A percentile compares a stretch with the other conserved stretches of the same genome.
phyloP scores from a whole-genome alignment of 2,113 vertebrate species.

The Grammatotria lemairii region DNA sequence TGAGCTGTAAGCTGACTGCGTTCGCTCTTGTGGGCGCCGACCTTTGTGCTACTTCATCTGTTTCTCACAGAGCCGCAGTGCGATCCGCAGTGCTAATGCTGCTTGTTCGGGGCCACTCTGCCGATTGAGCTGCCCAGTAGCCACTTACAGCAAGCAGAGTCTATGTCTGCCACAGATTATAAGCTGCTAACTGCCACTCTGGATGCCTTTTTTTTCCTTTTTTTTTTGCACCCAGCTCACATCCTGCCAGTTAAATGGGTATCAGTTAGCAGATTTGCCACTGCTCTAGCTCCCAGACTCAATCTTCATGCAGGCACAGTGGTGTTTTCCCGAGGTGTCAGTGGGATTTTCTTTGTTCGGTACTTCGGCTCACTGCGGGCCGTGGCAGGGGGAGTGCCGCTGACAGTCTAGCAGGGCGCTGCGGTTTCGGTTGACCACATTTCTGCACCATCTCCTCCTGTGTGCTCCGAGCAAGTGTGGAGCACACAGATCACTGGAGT shows the following conservation, averaged over 20 bases:
- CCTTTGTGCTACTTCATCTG: slow-evolving; percentile 43
- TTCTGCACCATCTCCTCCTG: neutral
- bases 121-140: slow-evolving; percentile 3
- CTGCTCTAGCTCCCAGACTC: neutral
- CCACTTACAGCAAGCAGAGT: slow-evolving; percentile 5
- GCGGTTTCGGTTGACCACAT: neutral
- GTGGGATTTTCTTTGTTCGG: slow-evolving; percentile 13
- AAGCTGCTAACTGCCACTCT: slow-evolving; percentile 13
- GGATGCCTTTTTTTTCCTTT: neutral
- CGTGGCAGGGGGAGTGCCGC: slow-evolving; percentile 1
- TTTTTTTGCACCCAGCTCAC: neutral
- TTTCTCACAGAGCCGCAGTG: neutral
- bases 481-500: neutral
- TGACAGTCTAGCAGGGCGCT: neutral
- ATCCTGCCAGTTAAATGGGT: slow-evolving; percentile 11
- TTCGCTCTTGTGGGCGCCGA: slow-evolving; percentile 7
- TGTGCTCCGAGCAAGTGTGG: neutral
- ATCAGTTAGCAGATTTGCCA: slow-evolving; percentile 27
- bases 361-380: neutral
- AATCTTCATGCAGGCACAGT: neutral
- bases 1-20: slow-evolving; percentile 35
- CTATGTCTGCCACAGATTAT: slow-evolving; percentile 15
- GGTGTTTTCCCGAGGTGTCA: slow-evolving; percentile 14
- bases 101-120: slow-evolving; percentile 1
- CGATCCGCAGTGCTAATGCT: slow-evolving; percentile 17